These are phyloP conservation scores for Caprella mutica DNA, from an alignment of 2,888 invertebrate genomes.

Conservation along the genomic window DNA sequence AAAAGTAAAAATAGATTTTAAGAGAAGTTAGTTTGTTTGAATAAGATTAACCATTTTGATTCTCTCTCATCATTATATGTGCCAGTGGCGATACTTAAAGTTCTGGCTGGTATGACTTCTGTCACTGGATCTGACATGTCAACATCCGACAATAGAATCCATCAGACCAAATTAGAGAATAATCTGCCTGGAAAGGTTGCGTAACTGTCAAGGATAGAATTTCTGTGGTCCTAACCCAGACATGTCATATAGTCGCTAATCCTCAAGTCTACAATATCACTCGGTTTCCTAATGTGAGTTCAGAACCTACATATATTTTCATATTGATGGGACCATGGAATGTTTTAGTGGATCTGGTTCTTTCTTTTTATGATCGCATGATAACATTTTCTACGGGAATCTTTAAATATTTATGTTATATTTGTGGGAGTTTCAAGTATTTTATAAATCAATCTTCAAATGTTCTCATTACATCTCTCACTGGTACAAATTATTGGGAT, in stretches of 20 bases:
- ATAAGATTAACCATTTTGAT: background rate
- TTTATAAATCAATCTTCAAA: too few species aligned
- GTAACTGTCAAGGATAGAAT: constrained; percentile 20
- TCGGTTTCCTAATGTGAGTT: constrained; percentile 31
- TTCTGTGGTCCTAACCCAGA: constrained; percentile 19
- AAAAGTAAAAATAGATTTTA: too few species aligned
- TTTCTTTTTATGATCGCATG: too few species aligned
- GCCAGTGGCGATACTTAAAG: constrained; percentile 11
- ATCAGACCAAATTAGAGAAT: too few species aligned
- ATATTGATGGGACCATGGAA: too few species aligned
- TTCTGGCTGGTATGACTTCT: background rate
- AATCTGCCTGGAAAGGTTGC: background rate
- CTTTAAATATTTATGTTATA: too few species aligned
- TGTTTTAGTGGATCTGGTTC: too few species aligned
- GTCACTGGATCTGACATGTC: background rate
- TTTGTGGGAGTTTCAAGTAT: too few species aligned
- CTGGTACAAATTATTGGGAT: too few species aligned
- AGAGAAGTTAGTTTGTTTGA: too few species aligned
- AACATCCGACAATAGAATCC: background rate
- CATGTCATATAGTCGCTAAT: constrained; percentile 28
- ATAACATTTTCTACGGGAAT: too few species aligned
- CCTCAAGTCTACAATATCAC: constrained; percentile 28
- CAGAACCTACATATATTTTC: background rate
- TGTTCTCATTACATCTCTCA: background rate
- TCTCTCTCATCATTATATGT: background rate